Percentiles rank a stretch among this genome's conserved stretches.
Conservation (phyloP, 2,888 invertebrate species). For the Chrysolina oricalcia region DNA sequence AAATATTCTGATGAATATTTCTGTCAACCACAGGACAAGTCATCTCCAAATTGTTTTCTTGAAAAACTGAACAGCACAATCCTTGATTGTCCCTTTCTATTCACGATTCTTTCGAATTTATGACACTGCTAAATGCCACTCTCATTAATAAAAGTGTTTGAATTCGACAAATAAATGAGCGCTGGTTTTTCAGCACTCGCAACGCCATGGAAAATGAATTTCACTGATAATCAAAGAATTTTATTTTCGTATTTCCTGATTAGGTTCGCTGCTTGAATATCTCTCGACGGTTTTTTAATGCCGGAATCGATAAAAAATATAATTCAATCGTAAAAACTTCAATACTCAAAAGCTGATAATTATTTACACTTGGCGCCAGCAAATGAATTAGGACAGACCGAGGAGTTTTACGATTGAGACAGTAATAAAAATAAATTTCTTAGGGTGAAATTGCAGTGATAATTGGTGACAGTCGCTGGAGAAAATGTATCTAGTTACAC, state of each 20-base stretch:
- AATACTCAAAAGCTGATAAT: background rate
- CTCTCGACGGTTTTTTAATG: background rate
- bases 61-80: background rate
- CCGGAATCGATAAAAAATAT: slow-evolving; percentile 6
- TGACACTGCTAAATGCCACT: background rate
- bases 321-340: background rate
- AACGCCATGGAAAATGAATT: background rate
- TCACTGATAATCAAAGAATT: background rate
- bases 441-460: background rate
- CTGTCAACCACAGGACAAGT: too few relatives aligned
- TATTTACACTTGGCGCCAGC: background rate
- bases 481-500: too few relatives aligned
- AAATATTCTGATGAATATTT: too few relatives aligned
- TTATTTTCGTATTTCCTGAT: slow-evolving; percentile 11
- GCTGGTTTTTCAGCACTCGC: background rate
- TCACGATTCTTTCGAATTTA: background rate
- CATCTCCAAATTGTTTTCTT: too few relatives aligned
- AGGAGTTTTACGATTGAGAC: background rate
- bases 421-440: background rate
- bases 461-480: too few relatives aligned
- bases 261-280: background rate
- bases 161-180: slow-evolving; percentile 4
- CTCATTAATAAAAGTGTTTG: slow-evolving; percentile 15
- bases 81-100: background rate
- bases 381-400: background rate